A percentile compares a stretch with the other conserved stretches of the same genome.
These are phyloP conservation scores for Phenacoccus solenopsis DNA, from an alignment of 1,140 invertebrate species.

Conservation along the genomic window DNA sequence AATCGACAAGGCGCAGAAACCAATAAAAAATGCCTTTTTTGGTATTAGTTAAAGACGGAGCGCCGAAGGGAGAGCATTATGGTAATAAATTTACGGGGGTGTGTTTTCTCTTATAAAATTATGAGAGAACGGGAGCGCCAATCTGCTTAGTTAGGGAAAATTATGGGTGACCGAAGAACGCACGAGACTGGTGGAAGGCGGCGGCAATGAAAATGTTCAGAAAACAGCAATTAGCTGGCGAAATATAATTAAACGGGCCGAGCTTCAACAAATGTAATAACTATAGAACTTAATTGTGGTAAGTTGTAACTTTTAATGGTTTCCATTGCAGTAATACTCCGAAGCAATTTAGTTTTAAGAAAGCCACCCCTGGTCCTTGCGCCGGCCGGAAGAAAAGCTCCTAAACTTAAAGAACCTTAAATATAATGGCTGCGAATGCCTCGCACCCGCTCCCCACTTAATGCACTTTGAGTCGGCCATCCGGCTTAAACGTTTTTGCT, in stretches of 20 bases:
- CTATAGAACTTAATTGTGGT: slow-evolving; percentile 18
- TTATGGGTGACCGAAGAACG: not conserved
- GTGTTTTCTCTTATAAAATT: not conserved
- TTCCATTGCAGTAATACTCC: slow-evolving; percentile 17
- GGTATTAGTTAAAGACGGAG: too few species aligned
- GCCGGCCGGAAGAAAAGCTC: too few species aligned
- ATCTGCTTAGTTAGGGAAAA: slow-evolving; percentile 14
- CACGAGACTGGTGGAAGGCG: not conserved
- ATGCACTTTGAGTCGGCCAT: too few species aligned
- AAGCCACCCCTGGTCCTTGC: not conserved
- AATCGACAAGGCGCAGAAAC: too few species aligned
- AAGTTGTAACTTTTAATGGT: slow-evolving; percentile 18
- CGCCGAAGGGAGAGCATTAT: too few species aligned
- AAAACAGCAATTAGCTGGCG: slow-evolving; percentile 14
- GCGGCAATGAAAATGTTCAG: slow-evolving; percentile 13
- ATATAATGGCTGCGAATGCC: too few species aligned
- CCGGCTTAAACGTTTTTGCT: too few species aligned
- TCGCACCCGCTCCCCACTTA: too few species aligned
- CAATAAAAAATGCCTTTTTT: too few species aligned
- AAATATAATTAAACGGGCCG: slow-evolving; percentile 17
- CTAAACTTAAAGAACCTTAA: too few species aligned
- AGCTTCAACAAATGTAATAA: slow-evolving; percentile 14
- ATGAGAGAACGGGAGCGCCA: not conserved
- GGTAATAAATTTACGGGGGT: not conserved
- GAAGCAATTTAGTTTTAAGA: slow-evolving; percentile 14